These are phyloP conservation scores for Pristis pectinata DNA, from an alignment of 2,797 vertebrate genomes.

Conservation along the genomic window DNA sequence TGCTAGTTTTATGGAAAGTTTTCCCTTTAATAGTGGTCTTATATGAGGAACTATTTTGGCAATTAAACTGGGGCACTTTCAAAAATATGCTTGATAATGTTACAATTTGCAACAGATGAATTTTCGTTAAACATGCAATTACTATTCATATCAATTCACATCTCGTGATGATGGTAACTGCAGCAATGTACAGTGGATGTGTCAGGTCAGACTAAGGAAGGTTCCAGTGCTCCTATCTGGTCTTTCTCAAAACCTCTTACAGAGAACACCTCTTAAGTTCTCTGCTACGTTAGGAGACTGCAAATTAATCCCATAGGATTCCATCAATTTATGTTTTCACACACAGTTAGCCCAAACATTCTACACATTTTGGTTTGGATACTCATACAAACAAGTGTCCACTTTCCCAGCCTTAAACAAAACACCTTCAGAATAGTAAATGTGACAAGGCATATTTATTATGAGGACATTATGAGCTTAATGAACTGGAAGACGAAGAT, in stretches of 20 bases:
- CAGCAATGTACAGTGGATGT: conserved; percentile 35
- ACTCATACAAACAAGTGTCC: not conserved
- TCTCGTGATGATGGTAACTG: conserved; percentile 4
- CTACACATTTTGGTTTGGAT: conserved; percentile 36
- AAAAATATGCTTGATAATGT: not conserved
- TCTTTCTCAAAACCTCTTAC: conserved; percentile 39
- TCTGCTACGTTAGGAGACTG: not conserved
- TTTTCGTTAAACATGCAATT: not conserved
- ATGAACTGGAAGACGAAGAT: conserved; percentile 42
- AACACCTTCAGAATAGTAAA: conserved; percentile 39
- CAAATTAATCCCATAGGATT: conserved; percentile 31
- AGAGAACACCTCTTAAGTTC: conserved; percentile 10
- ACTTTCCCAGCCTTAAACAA: conserved; percentile 38
- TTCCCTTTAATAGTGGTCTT: not conserved
- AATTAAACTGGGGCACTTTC: not conserved
- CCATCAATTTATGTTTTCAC: conserved; percentile 42
- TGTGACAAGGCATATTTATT: conserved; percentile 10
- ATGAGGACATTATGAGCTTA: conserved; percentile 39
- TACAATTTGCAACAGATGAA: not conserved
- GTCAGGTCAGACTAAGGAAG: conserved; percentile 17
- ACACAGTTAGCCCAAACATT: conserved; percentile 34
- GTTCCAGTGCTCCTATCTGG: conserved; percentile 44
- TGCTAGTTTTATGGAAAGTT: not conserved
- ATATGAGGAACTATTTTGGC: not conserved
- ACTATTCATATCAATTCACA: conserved; percentile 26